Percentiles rank a stretch among this genome's conserved stretches.
Evolutionary conservation across 2,888 invertebrate species (phyloP).

Genomic region (Coelinius sp.): DNA sequence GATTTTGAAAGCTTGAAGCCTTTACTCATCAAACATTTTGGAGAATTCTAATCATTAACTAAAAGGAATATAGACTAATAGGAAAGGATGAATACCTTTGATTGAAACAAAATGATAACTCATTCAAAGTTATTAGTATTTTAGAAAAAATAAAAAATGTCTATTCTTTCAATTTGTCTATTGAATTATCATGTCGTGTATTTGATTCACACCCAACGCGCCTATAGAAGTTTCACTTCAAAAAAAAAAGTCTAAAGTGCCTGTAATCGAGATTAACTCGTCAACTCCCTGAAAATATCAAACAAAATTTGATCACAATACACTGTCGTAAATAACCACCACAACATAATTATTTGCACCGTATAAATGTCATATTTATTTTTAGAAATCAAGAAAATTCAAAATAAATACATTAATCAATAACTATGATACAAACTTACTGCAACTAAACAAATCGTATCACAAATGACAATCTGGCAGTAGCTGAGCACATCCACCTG

Average conservation of each 20-base stretch:
- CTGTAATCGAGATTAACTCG: too few relatives aligned
- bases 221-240: too few relatives aligned
- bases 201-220: not conserved
- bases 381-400: not conserved
- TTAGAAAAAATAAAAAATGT: too few relatives aligned
- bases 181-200: too few relatives aligned
- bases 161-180: too few relatives aligned
- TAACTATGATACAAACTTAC: not conserved
- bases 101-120: not conserved
- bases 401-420: not conserved
- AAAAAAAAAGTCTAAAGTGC: too few relatives aligned
- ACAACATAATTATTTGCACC: not conserved
- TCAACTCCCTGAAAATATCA: too few relatives aligned
- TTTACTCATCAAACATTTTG: not conserved
- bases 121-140: not conserved
- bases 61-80: too few relatives aligned
- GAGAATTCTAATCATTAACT: not conserved
- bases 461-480: constrained; percentile 1
- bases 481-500: not conserved
- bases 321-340: too few relatives aligned
- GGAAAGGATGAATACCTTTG: not conserved
- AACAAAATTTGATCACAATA: too few relatives aligned
- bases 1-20: constrained; percentile 35
- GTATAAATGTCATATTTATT: not conserved
- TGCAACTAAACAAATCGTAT: not conserved